Percentiles rank a stretch among this genome's conserved stretches.
Conservation (phyloP, 2,888 invertebrate genomes). For the Conops quadrifasciatus region DNA sequence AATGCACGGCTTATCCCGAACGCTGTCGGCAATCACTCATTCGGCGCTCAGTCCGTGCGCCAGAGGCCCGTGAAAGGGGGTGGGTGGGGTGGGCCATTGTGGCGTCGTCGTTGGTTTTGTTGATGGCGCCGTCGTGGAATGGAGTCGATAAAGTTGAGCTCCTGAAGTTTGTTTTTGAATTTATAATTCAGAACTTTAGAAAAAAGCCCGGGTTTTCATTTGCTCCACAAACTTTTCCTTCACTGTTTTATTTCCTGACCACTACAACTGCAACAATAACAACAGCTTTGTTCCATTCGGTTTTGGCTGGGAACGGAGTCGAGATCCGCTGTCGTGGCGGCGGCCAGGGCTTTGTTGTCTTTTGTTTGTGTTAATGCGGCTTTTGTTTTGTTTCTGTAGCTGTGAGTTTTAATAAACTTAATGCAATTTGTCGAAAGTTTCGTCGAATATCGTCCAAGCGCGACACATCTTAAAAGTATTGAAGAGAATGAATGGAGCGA, state of each 20-base stretch:
- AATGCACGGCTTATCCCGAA: too few relatives aligned
- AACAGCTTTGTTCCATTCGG: not conserved
- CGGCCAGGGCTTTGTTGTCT: not conserved
- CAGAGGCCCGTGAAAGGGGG: not conserved
- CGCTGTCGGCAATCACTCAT: too few relatives aligned
- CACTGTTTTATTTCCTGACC: not conserved
- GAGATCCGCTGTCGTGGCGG: not conserved
- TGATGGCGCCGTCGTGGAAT: not conserved
- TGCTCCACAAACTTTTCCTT: too few relatives aligned
- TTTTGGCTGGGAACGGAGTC: constrained; percentile 13
- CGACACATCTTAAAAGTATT: constrained; percentile 7
- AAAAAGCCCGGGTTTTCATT: too few relatives aligned
- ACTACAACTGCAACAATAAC: not conserved
- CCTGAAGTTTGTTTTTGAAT: constrained; percentile 22
- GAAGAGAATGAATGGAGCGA: not conserved
- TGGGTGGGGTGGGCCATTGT: not conserved
- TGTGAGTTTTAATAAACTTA: constrained; percentile 19
- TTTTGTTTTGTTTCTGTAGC: not conserved
- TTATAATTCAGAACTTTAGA: constrained; percentile 3
- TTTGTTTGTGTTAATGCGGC: not conserved
- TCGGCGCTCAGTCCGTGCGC: not conserved
- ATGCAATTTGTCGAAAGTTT: constrained; percentile 7
- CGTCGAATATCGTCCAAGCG: not conserved
- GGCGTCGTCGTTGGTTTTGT: not conserved
- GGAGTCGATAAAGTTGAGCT: constrained; percentile 16